phyloP scores from a whole-genome alignment of 2,888 invertebrate species.

The Callyntrura guangdongensis region DNA sequence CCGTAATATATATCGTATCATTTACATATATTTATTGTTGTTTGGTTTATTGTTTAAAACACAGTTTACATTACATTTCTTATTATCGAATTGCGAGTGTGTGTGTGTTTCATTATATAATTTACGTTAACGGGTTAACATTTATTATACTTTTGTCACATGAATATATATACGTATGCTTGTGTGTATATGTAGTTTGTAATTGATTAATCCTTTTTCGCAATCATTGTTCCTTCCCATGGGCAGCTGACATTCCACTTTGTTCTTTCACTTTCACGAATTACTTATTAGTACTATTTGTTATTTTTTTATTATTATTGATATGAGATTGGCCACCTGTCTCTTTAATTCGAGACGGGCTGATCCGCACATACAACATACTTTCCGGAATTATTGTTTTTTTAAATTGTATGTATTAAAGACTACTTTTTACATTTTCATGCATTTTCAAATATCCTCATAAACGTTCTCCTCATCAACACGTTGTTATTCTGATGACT shows the following conservation, averaged over 20 bases:
- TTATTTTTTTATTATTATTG: slow-evolving; percentile 57
- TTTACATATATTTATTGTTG: slow-evolving; percentile 32
- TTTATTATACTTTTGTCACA: slow-evolving; percentile 17
- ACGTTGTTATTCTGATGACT: neutral
- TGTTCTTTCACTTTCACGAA: neutral
- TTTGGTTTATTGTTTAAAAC: slow-evolving; percentile 44
- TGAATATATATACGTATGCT: neutral
- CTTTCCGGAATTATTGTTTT: neutral
- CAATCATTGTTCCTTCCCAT: neutral
- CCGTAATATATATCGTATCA: neutral
- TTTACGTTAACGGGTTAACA: neutral
- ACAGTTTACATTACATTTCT: slow-evolving; percentile 46
- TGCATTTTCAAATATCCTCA: neutral
- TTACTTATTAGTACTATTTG: neutral
- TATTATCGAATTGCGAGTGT: slow-evolving; percentile 39
- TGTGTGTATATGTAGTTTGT: slow-evolving; percentile 3
- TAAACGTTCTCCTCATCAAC: neutral
- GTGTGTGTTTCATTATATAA: slow-evolving; percentile 32
- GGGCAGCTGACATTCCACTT: neutral
- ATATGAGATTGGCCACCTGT: slow-evolving; percentile 75
- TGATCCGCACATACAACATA: neutral
- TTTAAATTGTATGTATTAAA: neutral
- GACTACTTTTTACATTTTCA: slow-evolving; percentile 29
- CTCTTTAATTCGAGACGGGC: slow-evolving; percentile 14
- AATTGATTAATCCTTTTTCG: slow-evolving; percentile 29